A percentile compares a stretch with the other conserved stretches of the same genome.
phyloP scores from a whole-genome alignment of 2,113 vertebrate species.

The Leucoraja erinaceus region DNA sequence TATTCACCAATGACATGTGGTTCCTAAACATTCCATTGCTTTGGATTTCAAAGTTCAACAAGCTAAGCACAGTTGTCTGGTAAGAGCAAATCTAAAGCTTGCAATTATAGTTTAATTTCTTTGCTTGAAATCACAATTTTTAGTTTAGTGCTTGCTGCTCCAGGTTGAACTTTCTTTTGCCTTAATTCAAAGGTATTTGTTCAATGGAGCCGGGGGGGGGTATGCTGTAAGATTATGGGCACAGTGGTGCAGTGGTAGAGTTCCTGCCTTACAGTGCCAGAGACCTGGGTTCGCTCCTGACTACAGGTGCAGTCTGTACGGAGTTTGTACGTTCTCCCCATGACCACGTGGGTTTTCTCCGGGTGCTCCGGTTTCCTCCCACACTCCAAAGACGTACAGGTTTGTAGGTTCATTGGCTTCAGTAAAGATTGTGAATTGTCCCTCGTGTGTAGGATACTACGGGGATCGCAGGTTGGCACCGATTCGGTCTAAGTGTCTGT shows the following conservation, averaged over 20 bases:
- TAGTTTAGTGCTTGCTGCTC: neutral
- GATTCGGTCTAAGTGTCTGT: too few species aligned
- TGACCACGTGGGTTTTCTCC: neutral
- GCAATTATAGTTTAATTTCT: neutral
- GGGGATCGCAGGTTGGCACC: too few species aligned
- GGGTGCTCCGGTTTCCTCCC: neutral
- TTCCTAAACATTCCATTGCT: neutral
- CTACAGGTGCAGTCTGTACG: too few species aligned
- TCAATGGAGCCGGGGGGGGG: accelerated
- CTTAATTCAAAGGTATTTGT: neutral
- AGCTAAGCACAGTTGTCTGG: neutral
- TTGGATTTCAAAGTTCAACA: neutral
- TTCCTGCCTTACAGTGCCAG: too few species aligned
- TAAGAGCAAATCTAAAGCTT: neutral
- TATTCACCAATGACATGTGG: neutral
- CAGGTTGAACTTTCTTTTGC: neutral
- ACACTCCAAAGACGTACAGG: neutral
- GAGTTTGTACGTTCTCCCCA: neutral
- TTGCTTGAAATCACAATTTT: neutral
- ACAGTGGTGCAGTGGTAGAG: too few species aligned
- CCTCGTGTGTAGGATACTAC: too few species aligned
- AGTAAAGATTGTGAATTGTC: too few species aligned
- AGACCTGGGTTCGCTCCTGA: too few species aligned
- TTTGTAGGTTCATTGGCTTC: too few species aligned
- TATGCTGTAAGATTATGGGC: too few species aligned